Conservation (phyloP, 2,113 vertebrate species). For the Gavialis gangeticus region DNA sequence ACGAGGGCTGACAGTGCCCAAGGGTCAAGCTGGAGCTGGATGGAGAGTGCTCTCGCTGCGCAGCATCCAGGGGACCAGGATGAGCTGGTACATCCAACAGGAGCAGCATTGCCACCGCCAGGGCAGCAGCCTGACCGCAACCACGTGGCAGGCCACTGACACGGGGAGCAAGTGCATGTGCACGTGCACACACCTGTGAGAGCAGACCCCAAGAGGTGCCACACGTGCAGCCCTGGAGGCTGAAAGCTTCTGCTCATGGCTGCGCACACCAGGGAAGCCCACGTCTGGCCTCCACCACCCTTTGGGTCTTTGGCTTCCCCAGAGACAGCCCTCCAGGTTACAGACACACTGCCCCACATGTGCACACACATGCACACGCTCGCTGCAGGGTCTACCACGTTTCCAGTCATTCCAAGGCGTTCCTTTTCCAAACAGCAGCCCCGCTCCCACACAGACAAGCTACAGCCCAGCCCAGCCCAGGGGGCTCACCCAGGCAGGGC, state of each 20-base stretch:
- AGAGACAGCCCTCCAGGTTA: background rate
- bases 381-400: background rate
- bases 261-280: background rate
- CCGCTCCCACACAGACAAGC: background rate
- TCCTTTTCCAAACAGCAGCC: background rate
- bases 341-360: no score
- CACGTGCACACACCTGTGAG: background rate
- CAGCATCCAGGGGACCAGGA: background rate
- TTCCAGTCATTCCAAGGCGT: background rate
- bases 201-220: background rate
- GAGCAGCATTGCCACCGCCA: no score
- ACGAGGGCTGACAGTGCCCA: constrained; percentile 10
- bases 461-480: background rate
- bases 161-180: no score
- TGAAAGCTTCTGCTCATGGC: background rate
- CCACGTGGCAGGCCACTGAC: background rate
- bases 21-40: rapidly evolving
- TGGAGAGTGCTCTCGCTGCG: rapidly evolving
- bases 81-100: no score
- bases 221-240: background rate
- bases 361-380: background rate
- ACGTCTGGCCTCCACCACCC: background rate
- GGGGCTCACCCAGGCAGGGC: background rate
- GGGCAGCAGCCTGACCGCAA: no score
- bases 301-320: background rate